A percentile compares a stretch with the other conserved stretches of the same genome.
These are phyloP conservation scores for Lycorma delicatula DNA, from an alignment of 1,140 invertebrate genomes.

Conservation along the genomic window DNA sequence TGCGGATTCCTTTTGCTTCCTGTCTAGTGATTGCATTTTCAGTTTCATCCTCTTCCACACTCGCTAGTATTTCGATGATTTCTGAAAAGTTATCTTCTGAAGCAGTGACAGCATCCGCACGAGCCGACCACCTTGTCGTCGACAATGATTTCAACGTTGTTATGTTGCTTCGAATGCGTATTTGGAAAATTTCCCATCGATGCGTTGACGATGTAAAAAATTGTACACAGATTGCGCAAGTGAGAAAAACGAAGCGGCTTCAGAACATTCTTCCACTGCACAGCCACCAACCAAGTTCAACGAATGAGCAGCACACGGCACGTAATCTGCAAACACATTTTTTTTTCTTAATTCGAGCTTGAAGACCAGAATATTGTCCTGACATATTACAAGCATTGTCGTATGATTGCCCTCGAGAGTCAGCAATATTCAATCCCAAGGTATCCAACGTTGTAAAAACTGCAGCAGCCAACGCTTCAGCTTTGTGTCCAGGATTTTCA, in stretches of 20 bases:
- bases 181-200: slow-evolving; percentile 19
- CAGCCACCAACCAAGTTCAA: slow-evolving; percentile 32
- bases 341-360: slow-evolving; percentile 32
- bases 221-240: slow-evolving; percentile 23
- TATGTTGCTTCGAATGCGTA: not conserved
- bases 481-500: slow-evolving; percentile 9
- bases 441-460: not conserved
- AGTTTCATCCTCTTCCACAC: slow-evolving; percentile 16
- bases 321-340: slow-evolving; percentile 28
- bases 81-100: slow-evolving; percentile 13
- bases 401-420: slow-evolving; percentile 29
- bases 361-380: slow-evolving; percentile 27
- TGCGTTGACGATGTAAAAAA: slow-evolving; percentile 26
- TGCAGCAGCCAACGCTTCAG: slow-evolving; percentile 2
- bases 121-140: slow-evolving; percentile 20
- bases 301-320: slow-evolving; percentile 33
- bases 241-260: slow-evolving; percentile 25
- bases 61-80: slow-evolving; percentile 15
- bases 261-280: slow-evolving; percentile 29
- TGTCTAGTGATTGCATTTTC: slow-evolving; percentile 17
- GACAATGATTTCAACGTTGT: slow-evolving; percentile 8
- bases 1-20: slow-evolving; percentile 17
- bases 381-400: slow-evolving; percentile 31
- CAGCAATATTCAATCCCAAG: slow-evolving; percentile 10
- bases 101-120: slow-evolving; percentile 16